A percentile compares a stretch with the other conserved stretches of the same genome.
Evolutionary conservation across 2,888 invertebrate genomes (phyloP).

Genomic region (Acanthosepion esculentum): DNA sequence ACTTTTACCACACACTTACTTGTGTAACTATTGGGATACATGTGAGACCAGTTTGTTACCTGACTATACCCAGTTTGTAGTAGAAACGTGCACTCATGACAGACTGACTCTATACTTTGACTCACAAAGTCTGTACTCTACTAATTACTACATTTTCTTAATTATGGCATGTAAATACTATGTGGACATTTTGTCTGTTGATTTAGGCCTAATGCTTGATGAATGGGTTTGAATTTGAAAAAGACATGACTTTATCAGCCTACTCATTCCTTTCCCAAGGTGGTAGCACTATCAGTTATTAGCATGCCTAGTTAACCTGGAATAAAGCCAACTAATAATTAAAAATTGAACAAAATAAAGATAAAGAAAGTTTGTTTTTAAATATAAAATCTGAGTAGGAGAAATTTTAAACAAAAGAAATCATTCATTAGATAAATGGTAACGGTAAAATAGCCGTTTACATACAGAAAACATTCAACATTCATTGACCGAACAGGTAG

Average conservation of each 20-base stretch:
- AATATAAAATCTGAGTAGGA: not conserved
- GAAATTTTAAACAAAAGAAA: no score
- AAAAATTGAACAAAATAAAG: not conserved
- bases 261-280: not conserved
- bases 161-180: constrained; percentile 2
- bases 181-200: not conserved
- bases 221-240: not conserved
- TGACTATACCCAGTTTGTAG: not conserved
- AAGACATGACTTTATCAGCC: not conserved
- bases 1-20: not conserved
- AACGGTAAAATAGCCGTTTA: no score
- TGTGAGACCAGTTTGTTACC: not conserved
- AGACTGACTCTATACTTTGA: not conserved
- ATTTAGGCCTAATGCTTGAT: not conserved
- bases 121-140: not conserved
- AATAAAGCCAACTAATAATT: not conserved
- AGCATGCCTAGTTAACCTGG: not conserved
- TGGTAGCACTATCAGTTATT: not conserved
- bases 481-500: no score
- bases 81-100: not conserved
- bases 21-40: not conserved
- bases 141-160: not conserved
- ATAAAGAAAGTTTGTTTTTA: not conserved
- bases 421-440: no score
- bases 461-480: no score